phyloP scores from a whole-genome alignment of 2,113 vertebrate species.

The Oryzias melastigma region DNA sequence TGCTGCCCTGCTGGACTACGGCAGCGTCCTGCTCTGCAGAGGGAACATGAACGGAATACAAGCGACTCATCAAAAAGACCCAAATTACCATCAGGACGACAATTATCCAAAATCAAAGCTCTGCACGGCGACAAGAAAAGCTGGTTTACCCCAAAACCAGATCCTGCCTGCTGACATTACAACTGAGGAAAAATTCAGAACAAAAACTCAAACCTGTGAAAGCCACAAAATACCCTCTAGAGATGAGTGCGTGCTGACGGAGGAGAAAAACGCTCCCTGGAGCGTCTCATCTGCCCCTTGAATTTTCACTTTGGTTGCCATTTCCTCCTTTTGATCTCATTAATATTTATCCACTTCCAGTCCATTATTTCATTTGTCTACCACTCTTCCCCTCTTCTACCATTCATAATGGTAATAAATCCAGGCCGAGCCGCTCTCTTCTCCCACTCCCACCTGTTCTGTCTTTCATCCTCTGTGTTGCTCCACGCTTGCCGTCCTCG shows the following conservation, averaged over 20 bases:
- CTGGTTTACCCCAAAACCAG: not conserved
- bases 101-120: slow-evolving; percentile 13
- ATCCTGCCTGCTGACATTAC: too few relatives aligned
- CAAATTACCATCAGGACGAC: not conserved
- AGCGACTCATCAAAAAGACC: slow-evolving; percentile 17
- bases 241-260: not conserved
- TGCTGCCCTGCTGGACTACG: slow-evolving; percentile 16
- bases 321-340: slow-evolving; percentile 37
- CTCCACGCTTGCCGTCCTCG: slow-evolving; percentile 42
- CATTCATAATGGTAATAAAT: slow-evolving; percentile 21
- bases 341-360: slow-evolving; percentile 51
- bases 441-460: not conserved
- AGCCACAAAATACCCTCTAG: not conserved
- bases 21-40: not conserved
- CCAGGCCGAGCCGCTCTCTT: slow-evolving; percentile 1
- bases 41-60: slow-evolving; percentile 9
- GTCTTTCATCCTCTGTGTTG: slow-evolving; percentile 15
- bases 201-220: not conserved
- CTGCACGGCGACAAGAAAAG: not conserved
- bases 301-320: slow-evolving; percentile 30
- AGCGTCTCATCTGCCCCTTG: slow-evolving; percentile 29
- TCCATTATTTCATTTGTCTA: slow-evolving; percentile 31
- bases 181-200: not conserved
- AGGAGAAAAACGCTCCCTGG: too few relatives aligned
- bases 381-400: not conserved